These are phyloP conservation scores for Macrosiphum euphorbiae DNA, from an alignment of 2,888 invertebrate genomes.

Conservation along the genomic window DNA sequence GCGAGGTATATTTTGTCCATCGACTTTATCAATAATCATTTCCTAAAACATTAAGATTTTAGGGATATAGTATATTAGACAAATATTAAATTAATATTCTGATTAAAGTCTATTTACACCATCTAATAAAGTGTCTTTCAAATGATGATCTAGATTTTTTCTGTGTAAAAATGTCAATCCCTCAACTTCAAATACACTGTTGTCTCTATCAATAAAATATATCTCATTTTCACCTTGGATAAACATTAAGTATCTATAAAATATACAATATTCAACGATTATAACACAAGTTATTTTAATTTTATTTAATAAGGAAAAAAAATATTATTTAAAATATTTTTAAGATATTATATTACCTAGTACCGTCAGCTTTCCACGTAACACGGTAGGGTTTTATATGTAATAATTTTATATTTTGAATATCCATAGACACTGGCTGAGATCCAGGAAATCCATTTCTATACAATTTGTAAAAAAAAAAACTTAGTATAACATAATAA, in stretches of 20 bases:
- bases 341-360: slow-evolving; percentile 75
- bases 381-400: slow-evolving; percentile 90
- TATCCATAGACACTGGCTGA: slow-evolving; percentile 97
- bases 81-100: slow-evolving; percentile 4
- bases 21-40: slow-evolving; percentile 93
- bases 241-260: slow-evolving; percentile 91
- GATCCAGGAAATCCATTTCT: slow-evolving; percentile 85
- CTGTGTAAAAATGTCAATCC: slow-evolving; percentile 84
- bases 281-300: not conserved
- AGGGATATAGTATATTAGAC: not conserved
- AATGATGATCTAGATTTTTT: slow-evolving; percentile 79
- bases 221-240: slow-evolving; percentile 88
- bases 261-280: slow-evolving; percentile 42
- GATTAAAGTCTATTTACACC: slow-evolving; percentile 78
- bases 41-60: slow-evolving; percentile 76
- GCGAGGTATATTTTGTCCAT: slow-evolving; percentile 83
- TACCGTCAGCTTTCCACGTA: slow-evolving; percentile 99
- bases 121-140: slow-evolving; percentile 88
- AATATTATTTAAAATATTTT: too few relatives aligned
- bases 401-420: slow-evolving; percentile 81
- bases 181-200: slow-evolving; percentile 88
- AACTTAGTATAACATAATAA: not conserved
- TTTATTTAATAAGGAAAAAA: not conserved
- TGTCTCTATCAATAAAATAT: slow-evolving; percentile 95
- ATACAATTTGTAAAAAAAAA: not conserved